Conservation (phyloP, 1,140 invertebrate genomes). For the Lasaia peninsularis region DNA sequence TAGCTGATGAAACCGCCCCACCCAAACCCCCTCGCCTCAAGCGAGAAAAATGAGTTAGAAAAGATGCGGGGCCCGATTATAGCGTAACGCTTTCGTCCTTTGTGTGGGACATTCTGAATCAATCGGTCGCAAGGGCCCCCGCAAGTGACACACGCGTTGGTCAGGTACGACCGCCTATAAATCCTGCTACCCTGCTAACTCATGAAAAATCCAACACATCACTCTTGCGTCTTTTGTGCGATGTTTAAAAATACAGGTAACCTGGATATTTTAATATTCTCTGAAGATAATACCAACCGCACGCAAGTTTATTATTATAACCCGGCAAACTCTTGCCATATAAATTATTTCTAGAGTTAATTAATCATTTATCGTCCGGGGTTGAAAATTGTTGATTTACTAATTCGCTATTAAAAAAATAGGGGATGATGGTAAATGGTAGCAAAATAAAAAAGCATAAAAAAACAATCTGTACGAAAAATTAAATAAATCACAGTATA, state of each 20-base stretch:
- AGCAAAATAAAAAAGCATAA: no score
- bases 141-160: constrained; percentile 36
- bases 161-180: constrained; percentile 33
- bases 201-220: constrained; percentile 20
- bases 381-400: no score
- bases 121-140: constrained; percentile 50
- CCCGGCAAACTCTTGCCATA: no score
- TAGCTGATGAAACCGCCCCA: constrained; percentile 52
- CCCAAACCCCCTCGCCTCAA: constrained; percentile 41
- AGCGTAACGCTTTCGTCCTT: constrained; percentile 60
- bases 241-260: neutral
- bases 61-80: constrained; percentile 74
- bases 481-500: no score
- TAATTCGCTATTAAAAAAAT: no score
- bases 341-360: no score
- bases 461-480: no score
- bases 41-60: constrained; percentile 77
- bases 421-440: no score
- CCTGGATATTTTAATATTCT: no score
- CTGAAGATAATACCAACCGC: no score
- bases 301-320: no score
- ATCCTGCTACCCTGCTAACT: constrained; percentile 26
- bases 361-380: no score
- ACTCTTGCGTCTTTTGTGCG: neutral
- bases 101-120: constrained; percentile 65